A percentile compares a stretch with the other conserved stretches of the same genome.
These are phyloP conservation scores for Mesocentrotus franciscanus DNA, from an alignment of 53 echinoderm and acorn worm species.

Conservation along the genomic window DNA sequence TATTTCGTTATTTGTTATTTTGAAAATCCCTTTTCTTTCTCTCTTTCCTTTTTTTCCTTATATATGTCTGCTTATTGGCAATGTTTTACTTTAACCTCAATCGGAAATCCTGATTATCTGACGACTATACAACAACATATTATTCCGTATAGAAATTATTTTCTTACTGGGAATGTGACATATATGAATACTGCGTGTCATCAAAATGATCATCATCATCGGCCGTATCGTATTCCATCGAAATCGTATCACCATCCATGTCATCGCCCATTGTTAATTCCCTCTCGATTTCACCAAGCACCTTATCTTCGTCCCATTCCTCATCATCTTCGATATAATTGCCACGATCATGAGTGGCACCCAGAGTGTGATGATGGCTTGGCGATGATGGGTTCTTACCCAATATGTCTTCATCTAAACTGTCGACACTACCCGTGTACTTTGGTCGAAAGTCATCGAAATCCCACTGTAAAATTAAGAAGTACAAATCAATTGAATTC, in stretches of 20 bases:
- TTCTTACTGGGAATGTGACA: neutral
- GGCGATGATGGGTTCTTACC: neutral
- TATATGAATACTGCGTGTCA: constrained; percentile 30
- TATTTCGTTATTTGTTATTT: no score
- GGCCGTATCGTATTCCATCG: constrained; percentile 66
- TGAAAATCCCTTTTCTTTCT: no score
- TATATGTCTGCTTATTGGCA: no score
- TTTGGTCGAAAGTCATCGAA: constrained; percentile 58
- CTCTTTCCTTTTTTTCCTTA: no score
- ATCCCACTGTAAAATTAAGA: constrained; percentile 35
- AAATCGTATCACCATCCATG: constrained; percentile 60
- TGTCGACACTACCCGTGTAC: constrained; percentile 33
- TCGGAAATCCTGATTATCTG: no score
- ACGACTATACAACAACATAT: no score
- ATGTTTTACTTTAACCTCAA: no score
- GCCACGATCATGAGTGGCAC: neutral
- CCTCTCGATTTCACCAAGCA: constrained; percentile 54
- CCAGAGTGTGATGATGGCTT: neutral
- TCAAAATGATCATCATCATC: constrained; percentile 57
- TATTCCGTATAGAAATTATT: no score
- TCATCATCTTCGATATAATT: constrained; percentile 4
- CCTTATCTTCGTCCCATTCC: constrained; percentile 64
- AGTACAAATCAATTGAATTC: neutral
- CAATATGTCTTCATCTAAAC: neutral
- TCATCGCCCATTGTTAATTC: constrained; percentile 46